Conservation (phyloP, 2,113 vertebrate species). For the Polypterus bichir region DNA sequence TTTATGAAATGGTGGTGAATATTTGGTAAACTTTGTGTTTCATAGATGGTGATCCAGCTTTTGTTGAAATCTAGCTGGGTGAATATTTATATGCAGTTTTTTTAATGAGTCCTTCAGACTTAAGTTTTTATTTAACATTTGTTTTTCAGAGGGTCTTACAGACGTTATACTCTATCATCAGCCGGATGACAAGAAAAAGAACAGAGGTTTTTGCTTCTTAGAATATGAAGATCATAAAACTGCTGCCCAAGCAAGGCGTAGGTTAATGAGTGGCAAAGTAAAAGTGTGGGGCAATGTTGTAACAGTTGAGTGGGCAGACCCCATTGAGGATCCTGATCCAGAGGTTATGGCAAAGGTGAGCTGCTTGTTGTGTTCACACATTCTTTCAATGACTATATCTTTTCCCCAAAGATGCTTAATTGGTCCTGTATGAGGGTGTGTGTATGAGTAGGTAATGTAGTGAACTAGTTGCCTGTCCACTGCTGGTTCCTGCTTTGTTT, state of each 20-base stretch:
- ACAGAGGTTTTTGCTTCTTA: slow-evolving; percentile 93
- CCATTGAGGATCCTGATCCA: slow-evolving; percentile 95
- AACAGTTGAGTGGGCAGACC: slow-evolving; percentile 96
- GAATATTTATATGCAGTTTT: too few species aligned
- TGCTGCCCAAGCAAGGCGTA: slow-evolving; percentile 86
- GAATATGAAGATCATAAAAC: slow-evolving; percentile 98
- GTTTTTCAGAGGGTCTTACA: slow-evolving; percentile 77
- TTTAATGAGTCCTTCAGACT: too few species aligned
- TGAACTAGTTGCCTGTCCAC: too few species aligned
- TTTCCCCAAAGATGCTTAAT: background rate
- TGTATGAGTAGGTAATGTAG: background rate
- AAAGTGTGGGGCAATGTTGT: slow-evolving; percentile 96
- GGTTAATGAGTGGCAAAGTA: slow-evolving; percentile 96
- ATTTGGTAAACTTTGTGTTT: too few species aligned
- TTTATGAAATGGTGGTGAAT: too few species aligned
- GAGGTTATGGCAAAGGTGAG: slow-evolving; percentile 97
- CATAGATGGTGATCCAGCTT: too few species aligned
- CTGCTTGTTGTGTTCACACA: background rate
- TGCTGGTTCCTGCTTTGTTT: too few species aligned
- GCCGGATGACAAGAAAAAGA: slow-evolving; percentile 96
- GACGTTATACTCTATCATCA: slow-evolving; percentile 96
- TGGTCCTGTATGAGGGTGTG: background rate
- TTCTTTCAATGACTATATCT: background rate
- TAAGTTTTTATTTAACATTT: too few species aligned
- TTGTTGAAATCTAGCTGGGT: too few species aligned